These are phyloP conservation scores for Achroia grisella DNA, from an alignment of 1,140 invertebrate genomes.

Conservation along the genomic window DNA sequence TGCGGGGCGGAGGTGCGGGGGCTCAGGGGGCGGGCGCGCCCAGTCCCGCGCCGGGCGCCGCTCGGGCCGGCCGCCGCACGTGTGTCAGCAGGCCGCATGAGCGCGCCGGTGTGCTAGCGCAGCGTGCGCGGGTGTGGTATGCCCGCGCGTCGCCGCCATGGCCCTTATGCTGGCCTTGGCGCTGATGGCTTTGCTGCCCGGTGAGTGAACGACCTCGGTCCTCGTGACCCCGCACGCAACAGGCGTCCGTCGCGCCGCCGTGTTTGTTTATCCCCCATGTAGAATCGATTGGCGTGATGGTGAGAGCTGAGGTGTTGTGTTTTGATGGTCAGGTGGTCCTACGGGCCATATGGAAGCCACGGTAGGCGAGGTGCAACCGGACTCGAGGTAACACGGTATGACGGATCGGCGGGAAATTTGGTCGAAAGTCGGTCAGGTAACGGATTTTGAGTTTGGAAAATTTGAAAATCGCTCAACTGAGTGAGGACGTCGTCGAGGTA, in stretches of 20 bases:
- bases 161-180: conserved; percentile 53
- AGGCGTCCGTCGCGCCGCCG: conserved; percentile 42
- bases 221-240: conserved; percentile 32
- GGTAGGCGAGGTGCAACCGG: conserved; percentile 3
- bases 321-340: conserved; percentile 27
- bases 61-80: conserved; percentile 53
- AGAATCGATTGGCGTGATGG: conserved; percentile 44
- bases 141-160: conserved; percentile 63
- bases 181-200: conserved; percentile 57
- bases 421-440: conserved; percentile 3
- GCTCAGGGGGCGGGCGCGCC: conserved; percentile 27
- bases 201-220: conserved; percentile 38
- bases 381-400: conserved; percentile 12
- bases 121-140: conserved; percentile 68
- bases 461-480: no score
- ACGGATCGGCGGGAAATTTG: conserved; percentile 1
- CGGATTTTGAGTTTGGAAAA: no score
- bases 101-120: conserved; percentile 65
- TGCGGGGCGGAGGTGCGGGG: conserved; percentile 16
- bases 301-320: conserved; percentile 49
- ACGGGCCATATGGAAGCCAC: conserved; percentile 17
- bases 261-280: conserved; percentile 48
- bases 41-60: conserved; percentile 63
- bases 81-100: conserved; percentile 47
- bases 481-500: neutral